Base-by-base conservation (phyloP, 2,888 invertebrate genomes). In the Erebia palarica region DNA sequence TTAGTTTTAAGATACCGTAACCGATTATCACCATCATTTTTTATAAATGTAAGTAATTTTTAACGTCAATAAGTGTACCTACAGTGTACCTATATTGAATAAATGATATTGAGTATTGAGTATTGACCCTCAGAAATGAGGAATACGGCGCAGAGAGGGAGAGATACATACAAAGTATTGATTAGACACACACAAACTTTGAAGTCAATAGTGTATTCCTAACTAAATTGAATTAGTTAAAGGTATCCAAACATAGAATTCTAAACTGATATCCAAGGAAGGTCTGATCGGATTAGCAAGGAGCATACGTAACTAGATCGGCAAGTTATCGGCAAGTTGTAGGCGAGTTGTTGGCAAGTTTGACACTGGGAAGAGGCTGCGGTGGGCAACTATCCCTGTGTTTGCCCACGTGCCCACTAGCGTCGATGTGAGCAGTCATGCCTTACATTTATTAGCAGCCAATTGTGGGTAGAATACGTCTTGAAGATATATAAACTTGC, bases 361-460 rank as follows among this genome's bases (percentile, higher is more conserved):
- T 55, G 59, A 44, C 70, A 73, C 74, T 71, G 69, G 44, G 70
- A 73, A 73, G 70, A 70, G 77, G 79, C 77, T 79, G 83, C 77
- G 78, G 78, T 77, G 77, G 78, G 57, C 77, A 77, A 80, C 81
- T 82, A 79, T 80, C 75, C 81, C 79, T 81, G 79, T 82, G 86
- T 85, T 85, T 84, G 84, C 86, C 87, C 84, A 86, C 85, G 85
- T 84, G 84, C 86, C 87, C 84, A 86, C 85, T 83, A 84, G 84
- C 84, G 83, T 81, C 44, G 63, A 67, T 61, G 67, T 66, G 71
- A 73, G 71, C 68, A 67, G 27, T 66, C 49, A 57, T 57, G 65
- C 66, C 73, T 70, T 73, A 73, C 69, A 71, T 73, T 72, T n/a
- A 59, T 42, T 59, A 51, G 55, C 18, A 55, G 3, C 10, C 10